A percentile compares a stretch with the other conserved stretches of the same genome.
These are phyloP conservation scores for Engystomops pustulosus DNA, from an alignment of 2,113 vertebrate genomes.

Conservation along the genomic window DNA sequence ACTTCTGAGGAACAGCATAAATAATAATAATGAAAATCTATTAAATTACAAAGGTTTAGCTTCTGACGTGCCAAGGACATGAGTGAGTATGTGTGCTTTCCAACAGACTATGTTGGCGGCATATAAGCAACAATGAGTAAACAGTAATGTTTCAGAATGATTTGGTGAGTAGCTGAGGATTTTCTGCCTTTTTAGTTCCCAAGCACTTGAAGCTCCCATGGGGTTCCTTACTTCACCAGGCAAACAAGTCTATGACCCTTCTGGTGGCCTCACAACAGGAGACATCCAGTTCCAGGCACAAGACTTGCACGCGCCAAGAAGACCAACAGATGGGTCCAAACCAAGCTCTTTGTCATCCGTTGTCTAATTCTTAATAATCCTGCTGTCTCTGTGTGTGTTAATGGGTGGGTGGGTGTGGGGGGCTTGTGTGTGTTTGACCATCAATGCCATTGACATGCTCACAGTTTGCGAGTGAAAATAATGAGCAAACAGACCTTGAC, in stretches of 20 bases:
- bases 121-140: too few relatives aligned
- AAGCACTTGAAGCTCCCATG: neutral
- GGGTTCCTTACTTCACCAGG: neutral
- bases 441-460: neutral
- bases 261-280: neutral
- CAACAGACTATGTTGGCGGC: too few relatives aligned
- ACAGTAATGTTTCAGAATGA: too few relatives aligned
- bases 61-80: too few relatives aligned
- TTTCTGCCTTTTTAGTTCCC: neutral
- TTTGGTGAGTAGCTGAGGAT: neutral
- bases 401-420: neutral
- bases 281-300: neutral
- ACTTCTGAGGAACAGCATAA: too few relatives aligned
- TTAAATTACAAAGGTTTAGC: too few relatives aligned
- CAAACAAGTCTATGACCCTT: neutral
- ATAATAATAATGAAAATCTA: too few relatives aligned
- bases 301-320: conserved; percentile 7
- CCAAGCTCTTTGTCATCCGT: neutral
- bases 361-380: conserved; percentile 22
- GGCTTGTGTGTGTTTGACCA: neutral
- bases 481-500: neutral
- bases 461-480: neutral
- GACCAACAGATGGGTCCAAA: conserved; percentile 1
- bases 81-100: too few relatives aligned
- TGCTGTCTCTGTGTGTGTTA: conserved; percentile 9